A percentile compares a stretch with the other conserved stretches of the same genome.
Evolutionary conservation across 2,113 vertebrate species (phyloP).

Genomic region (Mellivora capensis): DNA sequence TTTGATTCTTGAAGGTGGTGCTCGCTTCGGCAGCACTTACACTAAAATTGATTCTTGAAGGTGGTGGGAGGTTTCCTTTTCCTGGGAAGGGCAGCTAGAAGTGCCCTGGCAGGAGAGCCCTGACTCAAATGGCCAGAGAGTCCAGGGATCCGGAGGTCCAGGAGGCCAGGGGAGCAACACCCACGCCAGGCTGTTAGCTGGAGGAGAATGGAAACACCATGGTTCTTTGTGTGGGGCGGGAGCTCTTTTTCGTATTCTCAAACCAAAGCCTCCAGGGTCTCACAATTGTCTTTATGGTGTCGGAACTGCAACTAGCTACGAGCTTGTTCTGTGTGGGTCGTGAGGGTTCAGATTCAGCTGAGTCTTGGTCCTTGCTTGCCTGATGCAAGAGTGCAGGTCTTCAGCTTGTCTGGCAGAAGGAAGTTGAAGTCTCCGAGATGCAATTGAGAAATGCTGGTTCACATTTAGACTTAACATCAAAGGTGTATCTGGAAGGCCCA

Average conservation of each 20-base stretch:
- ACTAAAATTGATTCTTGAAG: not conserved
- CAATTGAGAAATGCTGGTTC: constrained; percentile 26
- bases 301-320: not conserved
- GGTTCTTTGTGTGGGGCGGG: not conserved
- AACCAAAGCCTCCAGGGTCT: not conserved
- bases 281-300: not conserved
- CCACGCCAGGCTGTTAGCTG: not conserved
- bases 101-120: not conserved
- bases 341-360: not conserved
- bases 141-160: not conserved
- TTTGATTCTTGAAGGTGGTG: not conserved
- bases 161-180: not conserved
- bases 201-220: not conserved
- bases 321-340: not conserved
- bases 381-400: not conserved
- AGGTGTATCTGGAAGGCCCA: not conserved
- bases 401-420: not conserved
- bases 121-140: not conserved
- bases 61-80: not conserved
- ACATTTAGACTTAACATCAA: not conserved
- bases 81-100: not conserved
- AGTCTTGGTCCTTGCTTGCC: not conserved
- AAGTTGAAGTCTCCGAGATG: not conserved
- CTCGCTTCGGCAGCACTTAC: too few species aligned
- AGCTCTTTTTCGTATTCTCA: not conserved